A percentile compares a stretch with the other conserved stretches of the same genome.
Conservation (phyloP, 2,888 invertebrate genomes). For the Sphaerophoria taeniata region DNA sequence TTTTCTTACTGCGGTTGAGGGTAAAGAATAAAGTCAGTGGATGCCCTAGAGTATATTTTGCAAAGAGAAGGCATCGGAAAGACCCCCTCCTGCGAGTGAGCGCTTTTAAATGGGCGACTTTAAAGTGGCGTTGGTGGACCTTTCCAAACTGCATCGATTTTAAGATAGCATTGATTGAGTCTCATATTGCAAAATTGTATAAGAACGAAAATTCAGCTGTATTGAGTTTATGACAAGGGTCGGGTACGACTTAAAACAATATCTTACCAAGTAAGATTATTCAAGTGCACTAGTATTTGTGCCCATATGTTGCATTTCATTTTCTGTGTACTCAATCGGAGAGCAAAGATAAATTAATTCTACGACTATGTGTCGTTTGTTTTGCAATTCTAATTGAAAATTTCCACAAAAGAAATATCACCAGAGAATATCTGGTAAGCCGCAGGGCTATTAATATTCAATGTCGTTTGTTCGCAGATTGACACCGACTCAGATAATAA, state of each 20-base stretch:
- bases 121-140: constrained; percentile 22
- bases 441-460: constrained; percentile 66
- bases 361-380: constrained; percentile 66
- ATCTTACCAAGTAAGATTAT: not conserved
- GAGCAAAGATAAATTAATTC: constrained; percentile 73
- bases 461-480: constrained; percentile 64
- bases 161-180: constrained; percentile 36
- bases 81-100: constrained; percentile 73
- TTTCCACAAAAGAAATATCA: constrained; percentile 56
- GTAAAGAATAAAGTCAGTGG: constrained; percentile 50
- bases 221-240: too few species aligned
- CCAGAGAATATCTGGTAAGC: constrained; percentile 13
- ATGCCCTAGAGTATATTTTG: constrained; percentile 42
- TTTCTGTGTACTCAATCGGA: constrained; percentile 65
- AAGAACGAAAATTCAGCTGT: too few species aligned
- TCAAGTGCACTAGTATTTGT: not conserved
- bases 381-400: constrained; percentile 73
- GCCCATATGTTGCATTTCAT: constrained; percentile 11
- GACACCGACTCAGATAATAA: constrained; percentile 61
- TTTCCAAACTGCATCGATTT: not conserved
- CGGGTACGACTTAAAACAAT: not conserved
- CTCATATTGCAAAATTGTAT: too few species aligned
- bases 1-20: not conserved
- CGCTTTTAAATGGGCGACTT: constrained; percentile 64
- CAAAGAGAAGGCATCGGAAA: constrained; percentile 29